These are phyloP conservation scores for Tenualosa thibaudeaui DNA, from an alignment of 2,797 vertebrate genomes.

Conservation along the genomic window DNA sequence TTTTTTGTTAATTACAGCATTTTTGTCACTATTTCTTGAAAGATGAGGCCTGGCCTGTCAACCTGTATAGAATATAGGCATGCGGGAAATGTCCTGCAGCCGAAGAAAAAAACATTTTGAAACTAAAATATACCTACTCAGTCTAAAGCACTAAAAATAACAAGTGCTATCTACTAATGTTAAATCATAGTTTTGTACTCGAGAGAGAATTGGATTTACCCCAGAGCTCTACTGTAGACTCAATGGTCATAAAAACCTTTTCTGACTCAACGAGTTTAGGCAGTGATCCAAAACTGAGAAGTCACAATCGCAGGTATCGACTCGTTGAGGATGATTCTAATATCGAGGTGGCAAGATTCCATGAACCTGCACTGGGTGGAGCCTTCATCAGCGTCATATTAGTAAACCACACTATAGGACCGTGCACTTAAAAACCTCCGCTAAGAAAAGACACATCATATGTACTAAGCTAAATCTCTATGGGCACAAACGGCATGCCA, in stretches of 20 bases:
- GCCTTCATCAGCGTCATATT: conserved; percentile 19
- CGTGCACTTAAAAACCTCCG: background rate
- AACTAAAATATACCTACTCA: background rate
- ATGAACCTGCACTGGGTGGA: conserved; percentile 6
- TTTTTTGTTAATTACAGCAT: background rate
- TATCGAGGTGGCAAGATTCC: background rate
- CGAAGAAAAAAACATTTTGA: background rate
- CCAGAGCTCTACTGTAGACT: background rate
- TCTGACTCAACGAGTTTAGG: background rate
- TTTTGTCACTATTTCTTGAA: too few species aligned
- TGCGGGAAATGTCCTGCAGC: background rate
- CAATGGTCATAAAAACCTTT: background rate
- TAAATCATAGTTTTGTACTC: background rate
- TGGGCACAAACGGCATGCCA: background rate
- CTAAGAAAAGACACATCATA: background rate
- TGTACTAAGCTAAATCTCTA: background rate
- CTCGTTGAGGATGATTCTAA: background rate
- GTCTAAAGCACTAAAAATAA: too few species aligned
- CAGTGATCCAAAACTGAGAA: background rate
- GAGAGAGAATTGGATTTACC: background rate
- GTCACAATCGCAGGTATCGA: background rate
- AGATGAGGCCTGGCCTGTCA: too few species aligned
- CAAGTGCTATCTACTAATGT: background rate
- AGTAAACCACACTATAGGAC: background rate
- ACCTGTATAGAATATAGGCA: too few species aligned